Percentiles rank a stretch among this genome's conserved stretches.
phyloP scores from a whole-genome alignment of 2,888 invertebrate species.

The Omphaloscelis lunosa region DNA sequence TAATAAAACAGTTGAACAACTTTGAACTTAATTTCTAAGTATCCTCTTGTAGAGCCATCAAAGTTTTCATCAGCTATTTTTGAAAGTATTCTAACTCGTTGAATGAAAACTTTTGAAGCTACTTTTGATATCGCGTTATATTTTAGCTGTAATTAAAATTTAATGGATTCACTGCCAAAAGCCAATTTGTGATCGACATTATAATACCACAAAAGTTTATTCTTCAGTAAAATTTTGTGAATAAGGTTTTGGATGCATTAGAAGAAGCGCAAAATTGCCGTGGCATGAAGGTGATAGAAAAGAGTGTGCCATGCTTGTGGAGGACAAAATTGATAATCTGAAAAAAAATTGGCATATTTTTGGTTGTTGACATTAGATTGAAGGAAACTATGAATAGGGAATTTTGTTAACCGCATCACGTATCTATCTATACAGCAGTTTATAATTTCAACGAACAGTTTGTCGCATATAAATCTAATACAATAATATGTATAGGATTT shows the following conservation, averaged over 20 bases:
- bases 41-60: conserved; percentile 35
- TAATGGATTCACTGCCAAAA: conserved; percentile 36
- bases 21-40: conserved; percentile 49
- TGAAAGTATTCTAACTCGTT: conserved; percentile 46
- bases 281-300: background rate
- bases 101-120: conserved; percentile 55
- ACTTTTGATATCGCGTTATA: conserved; percentile 41
- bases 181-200: conserved; percentile 30
- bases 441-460: conserved; percentile 5
- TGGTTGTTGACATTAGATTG: background rate
- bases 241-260: conserved; percentile 9
- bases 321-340: background rate
- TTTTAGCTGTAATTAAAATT: conserved; percentile 45
- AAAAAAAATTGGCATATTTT: background rate
- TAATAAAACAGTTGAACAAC: conserved; percentile 43
- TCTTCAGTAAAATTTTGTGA: background rate
- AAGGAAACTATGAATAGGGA: background rate
- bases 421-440: background rate
- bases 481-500: conserved; percentile 20
- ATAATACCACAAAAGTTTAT: conserved; percentile 26
- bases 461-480: conserved; percentile 35
- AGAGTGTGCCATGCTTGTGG: background rate
- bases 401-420: too few species aligned
- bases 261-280: background rate
- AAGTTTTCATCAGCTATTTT: conserved; percentile 40